These are phyloP conservation scores for Drosophila anceps DNA, from an alignment of 2,888 invertebrate genomes.

Conservation along the genomic window DNA sequence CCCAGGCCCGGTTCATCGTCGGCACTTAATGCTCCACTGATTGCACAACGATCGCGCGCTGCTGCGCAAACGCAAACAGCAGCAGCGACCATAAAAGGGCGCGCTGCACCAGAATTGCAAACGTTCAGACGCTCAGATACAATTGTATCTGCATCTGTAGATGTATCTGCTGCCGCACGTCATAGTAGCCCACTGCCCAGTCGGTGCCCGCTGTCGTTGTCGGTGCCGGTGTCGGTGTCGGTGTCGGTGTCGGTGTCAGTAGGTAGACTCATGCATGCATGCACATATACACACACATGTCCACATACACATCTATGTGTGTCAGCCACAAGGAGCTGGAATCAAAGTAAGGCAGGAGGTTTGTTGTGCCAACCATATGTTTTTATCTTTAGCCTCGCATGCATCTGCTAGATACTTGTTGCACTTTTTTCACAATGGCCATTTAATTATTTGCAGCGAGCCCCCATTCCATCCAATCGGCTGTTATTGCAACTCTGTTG, in stretches of 20 bases:
- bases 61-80: slow-evolving; percentile 59
- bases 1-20: slow-evolving; percentile 30
- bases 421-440: slow-evolving; percentile 62
- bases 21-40: slow-evolving; percentile 83
- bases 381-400: slow-evolving; percentile 42
- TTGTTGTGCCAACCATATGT: slow-evolving; percentile 81
- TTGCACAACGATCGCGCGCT: slow-evolving; percentile 81
- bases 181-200: slow-evolving; percentile 19
- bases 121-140: slow-evolving; percentile 63
- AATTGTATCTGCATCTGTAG: slow-evolving; percentile 66
- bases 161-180: slow-evolving; percentile 2
- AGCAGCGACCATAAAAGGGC: slow-evolving; percentile 58
- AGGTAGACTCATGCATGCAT: slow-evolving; percentile 57
- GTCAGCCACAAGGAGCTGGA: slow-evolving; percentile 81
- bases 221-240: slow-evolving; percentile 57
- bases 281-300: slow-evolving; percentile 1
- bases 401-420: slow-evolving; percentile 57
- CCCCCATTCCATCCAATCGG: slow-evolving; percentile 1
- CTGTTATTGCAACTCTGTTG: slow-evolving; percentile 17
- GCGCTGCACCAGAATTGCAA: slow-evolving; percentile 39
- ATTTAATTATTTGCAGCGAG: slow-evolving; percentile 72
- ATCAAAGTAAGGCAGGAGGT: slow-evolving; percentile 85
- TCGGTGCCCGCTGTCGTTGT: background rate
- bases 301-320: slow-evolving; percentile 64
- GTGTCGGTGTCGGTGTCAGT: slow-evolving; percentile 73